Percentiles rank a stretch among this genome's conserved stretches.
phyloP scores from a whole-genome alignment of 2,888 invertebrate species.

The Drosophila mimetica region DNA sequence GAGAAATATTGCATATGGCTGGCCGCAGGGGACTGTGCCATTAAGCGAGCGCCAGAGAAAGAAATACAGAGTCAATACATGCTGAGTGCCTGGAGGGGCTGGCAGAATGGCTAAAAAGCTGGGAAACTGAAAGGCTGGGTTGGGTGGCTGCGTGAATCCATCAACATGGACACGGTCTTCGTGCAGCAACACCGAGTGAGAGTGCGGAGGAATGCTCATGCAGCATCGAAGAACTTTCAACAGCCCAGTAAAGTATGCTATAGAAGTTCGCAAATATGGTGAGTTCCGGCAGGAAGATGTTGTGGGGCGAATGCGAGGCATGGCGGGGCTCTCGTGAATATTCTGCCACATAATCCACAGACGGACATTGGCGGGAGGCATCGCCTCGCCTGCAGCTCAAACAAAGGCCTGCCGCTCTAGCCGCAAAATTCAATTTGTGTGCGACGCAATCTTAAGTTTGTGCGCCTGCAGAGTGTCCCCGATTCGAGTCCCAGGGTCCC shows the following conservation, averaged over 20 bases:
- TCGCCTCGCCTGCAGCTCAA: conserved; percentile 22
- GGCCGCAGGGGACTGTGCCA: conserved; percentile 61
- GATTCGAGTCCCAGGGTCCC: conserved; percentile 5
- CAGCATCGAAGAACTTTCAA: conserved; percentile 33
- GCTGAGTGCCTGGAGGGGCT: conserved; percentile 47
- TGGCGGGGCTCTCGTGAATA: conserved; percentile 68
- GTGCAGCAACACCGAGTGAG: conserved; percentile 10
- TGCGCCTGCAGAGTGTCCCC: conserved; percentile 23
- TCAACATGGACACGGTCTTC: conserved; percentile 24
- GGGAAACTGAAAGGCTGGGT: not conserved
- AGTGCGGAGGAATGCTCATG: conserved; percentile 49
- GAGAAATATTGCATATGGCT: conserved; percentile 67
- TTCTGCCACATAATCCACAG: conserved; percentile 65
- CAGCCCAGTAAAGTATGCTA: conserved; percentile 51
- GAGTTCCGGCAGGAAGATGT: conserved; percentile 45
- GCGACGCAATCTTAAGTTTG: conserved; percentile 31
- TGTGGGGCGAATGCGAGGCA: conserved; percentile 55
- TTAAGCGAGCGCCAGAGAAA: conserved; percentile 60
- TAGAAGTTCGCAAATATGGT: conserved; percentile 54
- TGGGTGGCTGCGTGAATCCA: conserved; percentile 11
- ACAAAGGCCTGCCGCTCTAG: conserved; percentile 47
- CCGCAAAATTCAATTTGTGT: conserved; percentile 71
- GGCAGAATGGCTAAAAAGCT: not conserved
- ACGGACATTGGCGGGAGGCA: not conserved
- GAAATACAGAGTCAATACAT: conserved; percentile 58